A percentile compares a stretch with the other conserved stretches of the same genome.
Conservation (phyloP, 2,888 invertebrate genomes). For the Synergus itoensis region DNA sequence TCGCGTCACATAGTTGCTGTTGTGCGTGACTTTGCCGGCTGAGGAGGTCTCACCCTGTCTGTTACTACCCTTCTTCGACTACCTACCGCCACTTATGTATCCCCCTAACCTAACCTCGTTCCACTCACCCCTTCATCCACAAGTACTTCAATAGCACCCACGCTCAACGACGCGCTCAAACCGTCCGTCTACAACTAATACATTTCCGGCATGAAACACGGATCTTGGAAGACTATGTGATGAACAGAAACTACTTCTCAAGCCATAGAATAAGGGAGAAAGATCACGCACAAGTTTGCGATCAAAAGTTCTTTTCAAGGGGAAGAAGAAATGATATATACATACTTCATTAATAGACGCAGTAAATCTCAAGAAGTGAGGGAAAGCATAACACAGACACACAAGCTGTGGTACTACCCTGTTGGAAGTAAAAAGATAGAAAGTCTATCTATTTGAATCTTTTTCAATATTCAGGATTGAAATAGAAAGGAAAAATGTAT, state of each 20-base stretch:
- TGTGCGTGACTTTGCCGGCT: conserved; percentile 56
- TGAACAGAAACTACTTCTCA: conserved; percentile 20
- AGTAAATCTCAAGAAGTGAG: neutral
- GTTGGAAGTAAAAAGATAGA: no score
- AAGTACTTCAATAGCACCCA: conserved; percentile 43
- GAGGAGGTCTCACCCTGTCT: conserved; percentile 51
- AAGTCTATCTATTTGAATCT: no score
- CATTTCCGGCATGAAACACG: conserved; percentile 42
- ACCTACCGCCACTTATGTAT: conserved; percentile 59
- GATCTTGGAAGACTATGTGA: conserved; percentile 13
- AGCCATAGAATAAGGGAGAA: conserved; percentile 7
- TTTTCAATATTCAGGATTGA: no score
- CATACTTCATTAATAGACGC: neutral
- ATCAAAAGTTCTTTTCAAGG: conserved; percentile 3
- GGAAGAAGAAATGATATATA: neutral
- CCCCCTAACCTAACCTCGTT: conserved; percentile 45
- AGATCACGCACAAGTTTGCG: conserved; percentile 23
- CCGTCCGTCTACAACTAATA: conserved; percentile 44
- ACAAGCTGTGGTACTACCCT: no score
- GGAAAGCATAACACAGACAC: neutral
- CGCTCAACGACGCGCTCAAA: conserved; percentile 18
- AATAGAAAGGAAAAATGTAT: no score
- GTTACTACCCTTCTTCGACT: conserved; percentile 56
- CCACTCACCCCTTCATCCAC: conserved; percentile 50
- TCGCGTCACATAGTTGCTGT: conserved; percentile 38